These are phyloP conservation scores for Rhagium mordax DNA, from an alignment of 2,888 invertebrate genomes.

Conservation along the genomic window DNA sequence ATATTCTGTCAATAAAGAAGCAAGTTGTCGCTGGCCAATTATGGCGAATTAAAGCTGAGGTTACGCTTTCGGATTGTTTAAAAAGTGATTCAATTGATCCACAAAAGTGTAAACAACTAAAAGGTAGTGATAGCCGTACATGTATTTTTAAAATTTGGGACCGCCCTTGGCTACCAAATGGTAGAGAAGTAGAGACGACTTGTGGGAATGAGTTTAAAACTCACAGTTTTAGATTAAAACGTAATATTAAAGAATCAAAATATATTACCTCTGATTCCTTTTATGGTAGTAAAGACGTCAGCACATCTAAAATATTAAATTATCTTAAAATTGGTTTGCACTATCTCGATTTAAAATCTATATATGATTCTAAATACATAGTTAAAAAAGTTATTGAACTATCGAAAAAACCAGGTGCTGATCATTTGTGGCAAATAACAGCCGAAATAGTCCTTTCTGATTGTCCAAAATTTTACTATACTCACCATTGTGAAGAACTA, in stretches of 20 bases:
- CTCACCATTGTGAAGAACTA: slow-evolving; percentile 61
- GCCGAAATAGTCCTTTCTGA: slow-evolving; percentile 74
- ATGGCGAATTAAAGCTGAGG: slow-evolving; percentile 74
- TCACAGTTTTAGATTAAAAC: slow-evolving; percentile 44
- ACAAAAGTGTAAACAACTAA: slow-evolving; percentile 42
- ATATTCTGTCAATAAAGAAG: background rate
- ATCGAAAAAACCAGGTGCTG: slow-evolving; percentile 72
- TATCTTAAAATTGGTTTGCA: slow-evolving; percentile 13
- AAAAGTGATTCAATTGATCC: slow-evolving; percentile 55
- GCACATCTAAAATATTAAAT: background rate
- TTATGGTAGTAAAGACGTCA: background rate
- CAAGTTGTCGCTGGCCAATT: slow-evolving; percentile 72
- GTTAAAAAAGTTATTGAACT: slow-evolving; percentile 65
- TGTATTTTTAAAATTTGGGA: slow-evolving; percentile 75
- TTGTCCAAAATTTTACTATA: slow-evolving; percentile 67
- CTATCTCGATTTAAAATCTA: slow-evolving; percentile 12
- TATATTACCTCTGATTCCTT: background rate
- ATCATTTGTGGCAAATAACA: slow-evolving; percentile 74
- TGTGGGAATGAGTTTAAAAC: slow-evolving; percentile 60
- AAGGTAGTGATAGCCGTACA: slow-evolving; percentile 56
- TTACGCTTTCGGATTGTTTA: slow-evolving; percentile 74
- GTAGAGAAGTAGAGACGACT: slow-evolving; percentile 67
- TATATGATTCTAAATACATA: slow-evolving; percentile 15
- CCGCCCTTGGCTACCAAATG: slow-evolving; percentile 73
- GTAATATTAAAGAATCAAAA: background rate